Evolutionary conservation across 2,113 vertebrate species (phyloP), one percentile per base, ranked within the genome.

Genomic region (Redunca redunca): DNA sequence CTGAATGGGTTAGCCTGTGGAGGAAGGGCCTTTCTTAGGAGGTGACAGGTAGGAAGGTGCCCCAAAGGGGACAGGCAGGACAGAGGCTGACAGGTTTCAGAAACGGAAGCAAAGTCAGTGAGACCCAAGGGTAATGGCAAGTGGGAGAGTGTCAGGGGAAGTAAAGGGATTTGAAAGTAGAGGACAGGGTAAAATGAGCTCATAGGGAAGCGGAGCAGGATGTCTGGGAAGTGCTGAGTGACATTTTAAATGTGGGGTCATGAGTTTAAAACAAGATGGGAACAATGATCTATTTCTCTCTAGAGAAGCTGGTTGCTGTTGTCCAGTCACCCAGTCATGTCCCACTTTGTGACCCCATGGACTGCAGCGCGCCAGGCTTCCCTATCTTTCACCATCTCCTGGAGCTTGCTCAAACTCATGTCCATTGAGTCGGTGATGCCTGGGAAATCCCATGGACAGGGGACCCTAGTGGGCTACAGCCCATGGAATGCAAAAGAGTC

Each of bases 261-360:
- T 64, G 52, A 57, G 81, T 67, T 53, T 74, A 62, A 93, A 88
- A 48, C 11, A 43, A 30, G 28, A 89, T 46, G 80, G 90, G 83
- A 53, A 40, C 14, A 62, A 25, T 43, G n/a, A 33, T 0, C 7
- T 36, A 26, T 28, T 84, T 64, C 57, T 91, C 33, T 57, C 46
- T 46, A 90, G 87, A 19, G 48, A 81, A 64, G 28, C 30, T 14
- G 40, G 52, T 40, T 23, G 58, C 1, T 10, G 67, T 40, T 43
- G 23, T 15, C 26, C 7, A 33, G 71, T 43, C 0, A 40, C 23
- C 26, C 33, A 77, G 71, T 77, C 23, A 4, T 43, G 71, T 77
- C 71, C 0, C 6, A 43, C 40, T 25, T 40, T 77, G 71, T 26
- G 40, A 43, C 40, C 71, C 71, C 71, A 4, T 0, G 40, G 71